Conservation (phyloP, 2,797 vertebrate species). For the Pagetopsis macropterus region DNA sequence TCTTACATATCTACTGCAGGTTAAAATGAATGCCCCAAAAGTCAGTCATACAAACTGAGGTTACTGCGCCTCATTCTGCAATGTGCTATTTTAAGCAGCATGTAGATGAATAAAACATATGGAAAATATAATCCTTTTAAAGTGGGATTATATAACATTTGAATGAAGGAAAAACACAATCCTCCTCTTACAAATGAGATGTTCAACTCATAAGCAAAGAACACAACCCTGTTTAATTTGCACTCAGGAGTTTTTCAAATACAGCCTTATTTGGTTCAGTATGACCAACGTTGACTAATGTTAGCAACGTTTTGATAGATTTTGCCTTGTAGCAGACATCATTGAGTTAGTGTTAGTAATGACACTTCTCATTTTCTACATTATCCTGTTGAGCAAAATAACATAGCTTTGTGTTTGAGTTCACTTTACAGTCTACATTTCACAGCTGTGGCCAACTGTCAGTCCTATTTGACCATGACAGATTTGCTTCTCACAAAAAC, state of each 20-base stretch:
- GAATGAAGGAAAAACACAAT: background rate
- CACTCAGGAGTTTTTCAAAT: background rate
- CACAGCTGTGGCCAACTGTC: background rate
- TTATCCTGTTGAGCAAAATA: background rate
- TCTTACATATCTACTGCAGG: background rate
- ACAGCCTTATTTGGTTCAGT: background rate
- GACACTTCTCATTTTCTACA: background rate
- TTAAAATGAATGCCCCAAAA: background rate
- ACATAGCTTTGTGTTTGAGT: slow-evolving; percentile 2
- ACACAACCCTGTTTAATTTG: background rate
- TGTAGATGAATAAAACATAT: background rate
- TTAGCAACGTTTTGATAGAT: background rate
- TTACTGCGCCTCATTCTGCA: background rate
- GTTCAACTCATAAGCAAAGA: background rate
- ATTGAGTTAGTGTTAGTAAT: background rate
- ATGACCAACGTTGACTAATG: too few species aligned
- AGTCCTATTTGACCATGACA: background rate
- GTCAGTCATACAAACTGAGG: background rate
- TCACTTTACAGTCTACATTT: background rate
- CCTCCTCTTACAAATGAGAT: background rate
- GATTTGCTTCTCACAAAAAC: background rate
- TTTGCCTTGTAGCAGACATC: background rate
- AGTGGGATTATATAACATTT: background rate
- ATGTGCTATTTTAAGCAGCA: background rate
- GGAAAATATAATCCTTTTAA: background rate